Conservation (phyloP, 1,140 invertebrate genomes). For the Elymnias hypermnestra region DNA sequence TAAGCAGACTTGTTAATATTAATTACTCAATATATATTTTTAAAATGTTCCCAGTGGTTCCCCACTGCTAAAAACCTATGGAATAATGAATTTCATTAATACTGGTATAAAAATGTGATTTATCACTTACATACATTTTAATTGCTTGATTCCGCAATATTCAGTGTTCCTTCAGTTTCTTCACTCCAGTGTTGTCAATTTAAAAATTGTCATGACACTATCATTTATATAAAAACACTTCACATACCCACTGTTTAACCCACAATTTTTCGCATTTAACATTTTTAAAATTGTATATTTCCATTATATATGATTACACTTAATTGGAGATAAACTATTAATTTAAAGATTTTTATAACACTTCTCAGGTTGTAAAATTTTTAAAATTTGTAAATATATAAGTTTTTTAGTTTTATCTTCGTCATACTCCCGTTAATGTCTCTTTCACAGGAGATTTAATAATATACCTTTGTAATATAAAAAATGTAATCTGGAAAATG, state of each 20-base stretch:
- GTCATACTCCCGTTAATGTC: no score
- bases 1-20: neutral
- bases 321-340: no score
- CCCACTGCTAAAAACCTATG: neutral
- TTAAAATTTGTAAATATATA: no score
- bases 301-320: no score
- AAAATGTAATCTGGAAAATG: no score
- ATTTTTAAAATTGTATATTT: no score
- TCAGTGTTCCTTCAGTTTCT: neutral
- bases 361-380: no score
- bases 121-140: conserved; percentile 1
- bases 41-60: neutral
- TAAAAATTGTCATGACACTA: neutral
- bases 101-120: conserved; percentile 8
- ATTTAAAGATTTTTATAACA: no score
- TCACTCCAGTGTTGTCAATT: neutral
- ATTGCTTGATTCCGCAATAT: neutral
- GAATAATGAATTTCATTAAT: neutral
- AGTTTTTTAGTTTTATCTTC: no score
- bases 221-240: neutral
- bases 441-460: no score
- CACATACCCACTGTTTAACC: neutral
- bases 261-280: no score
- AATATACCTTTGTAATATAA: no score
- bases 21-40: conserved; percentile 1